Conservation (phyloP, 1,140 invertebrate genomes). For the Andricus grossulariae region DNA sequence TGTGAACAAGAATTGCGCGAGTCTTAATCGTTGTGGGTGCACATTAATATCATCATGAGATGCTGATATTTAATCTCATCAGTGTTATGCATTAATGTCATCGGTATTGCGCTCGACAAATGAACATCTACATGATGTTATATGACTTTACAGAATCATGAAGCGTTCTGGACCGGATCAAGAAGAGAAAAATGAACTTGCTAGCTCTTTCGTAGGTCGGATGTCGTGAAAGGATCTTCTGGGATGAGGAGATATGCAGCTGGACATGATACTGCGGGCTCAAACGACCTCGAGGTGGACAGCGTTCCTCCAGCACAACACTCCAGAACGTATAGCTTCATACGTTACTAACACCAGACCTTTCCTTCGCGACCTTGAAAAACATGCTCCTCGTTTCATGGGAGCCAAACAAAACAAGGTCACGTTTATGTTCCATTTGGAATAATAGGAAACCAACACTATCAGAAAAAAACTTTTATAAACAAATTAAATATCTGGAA, state of each 20-base stretch:
- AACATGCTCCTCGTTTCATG: constrained; percentile 37
- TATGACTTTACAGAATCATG: too few relatives aligned
- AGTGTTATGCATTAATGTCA: neutral
- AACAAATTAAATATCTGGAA: too few relatives aligned
- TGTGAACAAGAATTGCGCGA: constrained; percentile 38
- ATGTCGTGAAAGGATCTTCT: neutral
- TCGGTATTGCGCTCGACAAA: too few relatives aligned
- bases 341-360: neutral
- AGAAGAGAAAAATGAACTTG: neutral
- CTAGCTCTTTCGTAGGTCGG: neutral
- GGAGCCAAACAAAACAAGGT: constrained; percentile 44
- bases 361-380: constrained; percentile 46
- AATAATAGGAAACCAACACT: neutral
- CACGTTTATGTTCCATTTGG: constrained; percentile 27
- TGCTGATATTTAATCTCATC: constrained; percentile 1
- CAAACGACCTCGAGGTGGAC: constrained; percentile 48
- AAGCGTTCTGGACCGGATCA: neutral
- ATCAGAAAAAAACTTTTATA: too few relatives aligned
- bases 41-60: neutral
- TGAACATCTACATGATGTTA: too few relatives aligned
- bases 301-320: constrained; percentile 50
- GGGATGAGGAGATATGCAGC: neutral
- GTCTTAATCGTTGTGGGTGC: constrained; percentile 4
- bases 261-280: neutral
- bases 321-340: constrained; percentile 23